Percentiles rank a stretch among this genome's conserved stretches.
phyloP scores from a whole-genome alignment of 1,140 invertebrate genomes.

The Drosophila punjabiensis region DNA sequence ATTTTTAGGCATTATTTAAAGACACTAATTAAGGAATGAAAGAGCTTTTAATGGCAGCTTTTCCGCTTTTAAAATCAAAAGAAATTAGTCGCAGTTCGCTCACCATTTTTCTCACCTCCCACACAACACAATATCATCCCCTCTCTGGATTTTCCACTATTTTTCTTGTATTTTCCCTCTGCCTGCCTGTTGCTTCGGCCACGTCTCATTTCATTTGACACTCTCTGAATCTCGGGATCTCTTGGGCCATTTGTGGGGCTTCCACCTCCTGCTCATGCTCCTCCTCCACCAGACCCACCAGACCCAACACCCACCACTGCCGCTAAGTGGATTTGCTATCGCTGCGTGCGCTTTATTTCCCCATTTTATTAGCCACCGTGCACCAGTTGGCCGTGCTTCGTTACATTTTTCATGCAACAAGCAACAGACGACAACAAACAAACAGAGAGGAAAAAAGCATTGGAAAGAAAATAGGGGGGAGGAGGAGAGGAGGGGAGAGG shows the following conservation, averaged over 20 bases:
- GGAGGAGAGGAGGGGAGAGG: not conserved
- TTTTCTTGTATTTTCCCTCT: not conserved
- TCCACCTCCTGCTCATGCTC: not conserved
- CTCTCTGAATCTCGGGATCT: constrained; percentile 44
- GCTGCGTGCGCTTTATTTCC: constrained; percentile 63
- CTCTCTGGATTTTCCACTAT: not conserved
- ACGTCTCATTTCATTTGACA: constrained; percentile 54
- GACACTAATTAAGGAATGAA: not conserved
- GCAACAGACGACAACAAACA: constrained; percentile 22
- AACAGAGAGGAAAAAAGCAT: not conserved
- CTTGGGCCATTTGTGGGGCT: constrained; percentile 39
- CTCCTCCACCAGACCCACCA: not conserved
- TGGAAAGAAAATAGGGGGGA: not conserved
- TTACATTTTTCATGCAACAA: constrained; percentile 55
- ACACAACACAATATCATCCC: not conserved
- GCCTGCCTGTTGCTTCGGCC: constrained; percentile 24
- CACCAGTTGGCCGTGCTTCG: constrained; percentile 59
- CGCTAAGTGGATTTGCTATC: constrained; percentile 63
- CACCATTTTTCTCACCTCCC: constrained; percentile 5
- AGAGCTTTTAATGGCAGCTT: not conserved
- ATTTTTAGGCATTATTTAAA: not conserved
- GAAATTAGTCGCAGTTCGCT: constrained; percentile 17
- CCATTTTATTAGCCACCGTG: constrained; percentile 63
- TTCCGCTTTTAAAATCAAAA: not conserved
- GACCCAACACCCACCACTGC: constrained; percentile 13